A percentile compares a stretch with the other conserved stretches of the same genome.
These are phyloP conservation scores for Stenchaetothrips biformis DNA, from an alignment of 2,888 invertebrate genomes.

Conservation along the genomic window DNA sequence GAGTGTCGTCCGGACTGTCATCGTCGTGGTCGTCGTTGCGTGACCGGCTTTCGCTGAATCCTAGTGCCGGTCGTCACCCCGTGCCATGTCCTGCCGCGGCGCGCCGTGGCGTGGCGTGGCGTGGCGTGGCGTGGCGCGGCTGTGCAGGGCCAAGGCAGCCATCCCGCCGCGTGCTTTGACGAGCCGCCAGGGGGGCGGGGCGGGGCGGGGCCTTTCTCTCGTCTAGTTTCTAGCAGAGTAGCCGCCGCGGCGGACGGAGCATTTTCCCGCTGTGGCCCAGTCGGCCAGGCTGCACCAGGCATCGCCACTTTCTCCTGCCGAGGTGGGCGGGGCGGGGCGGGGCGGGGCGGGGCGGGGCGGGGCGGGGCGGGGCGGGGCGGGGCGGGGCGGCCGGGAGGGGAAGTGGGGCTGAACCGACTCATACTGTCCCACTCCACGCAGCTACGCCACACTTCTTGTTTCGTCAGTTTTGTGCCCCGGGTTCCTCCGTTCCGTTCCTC, in stretches of 20 bases:
- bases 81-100: background rate
- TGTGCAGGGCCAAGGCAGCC: too few species aligned
- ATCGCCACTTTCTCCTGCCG: constrained; percentile 7
- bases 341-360: background rate
- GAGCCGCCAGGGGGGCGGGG: too few species aligned
- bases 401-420: background rate
- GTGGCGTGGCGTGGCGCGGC: background rate
- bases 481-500: too few species aligned
- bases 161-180: too few species aligned
- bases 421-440: background rate
- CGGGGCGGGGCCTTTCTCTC: background rate
- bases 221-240: constrained; percentile 7
- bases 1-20: background rate
- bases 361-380: too few species aligned
- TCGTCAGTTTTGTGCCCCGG: too few species aligned
- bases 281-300: background rate
- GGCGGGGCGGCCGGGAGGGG: background rate
- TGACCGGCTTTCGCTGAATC: constrained; percentile 16
- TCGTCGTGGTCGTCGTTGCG: background rate
- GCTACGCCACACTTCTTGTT: background rate
- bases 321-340: background rate
- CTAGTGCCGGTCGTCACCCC: constrained; percentile 5
- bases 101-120: background rate
- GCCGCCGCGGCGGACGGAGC: constrained; percentile 3
- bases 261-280: constrained; percentile 8